A percentile compares a stretch with the other conserved stretches of the same genome.
Evolutionary conservation across 2,113 vertebrate species (phyloP).

Genomic region (Micronisus gabar): DNA sequence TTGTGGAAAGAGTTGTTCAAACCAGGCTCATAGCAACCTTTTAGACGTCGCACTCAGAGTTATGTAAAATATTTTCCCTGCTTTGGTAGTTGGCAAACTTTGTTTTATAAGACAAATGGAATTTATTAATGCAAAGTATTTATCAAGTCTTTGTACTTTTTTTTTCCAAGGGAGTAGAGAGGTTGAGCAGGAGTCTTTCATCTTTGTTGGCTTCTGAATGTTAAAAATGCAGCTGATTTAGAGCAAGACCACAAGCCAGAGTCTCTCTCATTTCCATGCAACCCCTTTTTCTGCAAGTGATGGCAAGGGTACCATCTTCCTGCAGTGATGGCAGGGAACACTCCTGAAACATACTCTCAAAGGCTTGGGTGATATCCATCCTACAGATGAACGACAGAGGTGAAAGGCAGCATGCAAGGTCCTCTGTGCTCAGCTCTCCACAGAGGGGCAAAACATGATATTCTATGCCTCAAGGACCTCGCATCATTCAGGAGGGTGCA

Average conservation of each 20-base stretch:
- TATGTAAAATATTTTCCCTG: slow-evolving; percentile 77
- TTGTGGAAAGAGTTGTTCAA: slow-evolving; percentile 61
- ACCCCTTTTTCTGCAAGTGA: background rate
- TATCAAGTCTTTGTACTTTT: slow-evolving; percentile 56
- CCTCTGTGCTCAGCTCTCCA: background rate
- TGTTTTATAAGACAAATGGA: slow-evolving; percentile 73
- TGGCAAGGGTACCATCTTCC: background rate
- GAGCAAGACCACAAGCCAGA: slow-evolving; percentile 4
- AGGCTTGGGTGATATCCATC: background rate
- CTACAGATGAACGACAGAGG: background rate
- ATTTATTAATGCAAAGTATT: slow-evolving; percentile 80
- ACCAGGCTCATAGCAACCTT: slow-evolving; percentile 60
- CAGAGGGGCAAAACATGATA: background rate
- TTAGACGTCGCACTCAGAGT: slow-evolving; percentile 42
- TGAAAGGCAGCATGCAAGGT: background rate
- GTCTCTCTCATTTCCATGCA: background rate
- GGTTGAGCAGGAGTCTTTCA: slow-evolving; percentile 51
- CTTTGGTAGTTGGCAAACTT: slow-evolving; percentile 72
- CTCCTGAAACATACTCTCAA: background rate
- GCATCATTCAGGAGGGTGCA: background rate
- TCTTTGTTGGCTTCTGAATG: slow-evolving; percentile 46
- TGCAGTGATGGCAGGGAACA: background rate
- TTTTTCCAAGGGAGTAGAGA: slow-evolving; percentile 15
- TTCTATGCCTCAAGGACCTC: background rate
- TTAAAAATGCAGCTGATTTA: slow-evolving; percentile 26